phyloP scores from a whole-genome alignment of 2,797 vertebrate genomes.

The Ibycter americanus region DNA sequence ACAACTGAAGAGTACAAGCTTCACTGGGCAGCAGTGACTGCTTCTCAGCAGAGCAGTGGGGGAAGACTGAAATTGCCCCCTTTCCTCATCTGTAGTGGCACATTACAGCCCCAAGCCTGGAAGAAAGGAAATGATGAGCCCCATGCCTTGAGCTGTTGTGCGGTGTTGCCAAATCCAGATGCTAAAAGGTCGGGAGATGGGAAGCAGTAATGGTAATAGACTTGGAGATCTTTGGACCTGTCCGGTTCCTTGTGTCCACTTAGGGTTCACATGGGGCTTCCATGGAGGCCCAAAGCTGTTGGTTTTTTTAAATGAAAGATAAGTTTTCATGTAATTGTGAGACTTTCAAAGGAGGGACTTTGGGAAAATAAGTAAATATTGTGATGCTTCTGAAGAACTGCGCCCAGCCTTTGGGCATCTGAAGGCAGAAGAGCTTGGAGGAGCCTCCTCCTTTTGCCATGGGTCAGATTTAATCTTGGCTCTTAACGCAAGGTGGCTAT shows the following conservation, averaged over 20 bases:
- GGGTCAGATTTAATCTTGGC: neutral
- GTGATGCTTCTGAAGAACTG: neutral
- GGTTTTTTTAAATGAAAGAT: neutral
- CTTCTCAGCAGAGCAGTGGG: accelerated
- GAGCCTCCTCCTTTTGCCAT: neutral
- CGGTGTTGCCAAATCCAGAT: neutral
- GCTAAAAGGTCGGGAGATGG: neutral
- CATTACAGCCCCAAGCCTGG: neutral
- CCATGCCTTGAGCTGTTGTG: neutral
- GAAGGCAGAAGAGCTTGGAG: neutral
- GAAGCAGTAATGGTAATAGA: neutral
- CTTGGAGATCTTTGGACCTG: neutral
- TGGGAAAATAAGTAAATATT: neutral
- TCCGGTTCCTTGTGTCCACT: neutral
- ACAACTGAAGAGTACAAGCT: neutral
- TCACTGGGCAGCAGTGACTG: neutral
- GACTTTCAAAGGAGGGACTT: neutral
- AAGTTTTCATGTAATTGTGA: neutral
- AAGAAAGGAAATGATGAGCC: neutral
- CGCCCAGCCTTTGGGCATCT: neutral
- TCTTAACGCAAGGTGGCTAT: neutral
- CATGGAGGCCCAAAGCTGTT: neutral
- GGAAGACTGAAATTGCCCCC: neutral
- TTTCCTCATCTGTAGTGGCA: neutral
- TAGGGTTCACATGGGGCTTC: neutral